A percentile compares a stretch with the other conserved stretches of the same genome.
These are phyloP conservation scores for Eledona agricola DNA, from an alignment of 2,888 invertebrate species.

Conservation along the genomic window DNA sequence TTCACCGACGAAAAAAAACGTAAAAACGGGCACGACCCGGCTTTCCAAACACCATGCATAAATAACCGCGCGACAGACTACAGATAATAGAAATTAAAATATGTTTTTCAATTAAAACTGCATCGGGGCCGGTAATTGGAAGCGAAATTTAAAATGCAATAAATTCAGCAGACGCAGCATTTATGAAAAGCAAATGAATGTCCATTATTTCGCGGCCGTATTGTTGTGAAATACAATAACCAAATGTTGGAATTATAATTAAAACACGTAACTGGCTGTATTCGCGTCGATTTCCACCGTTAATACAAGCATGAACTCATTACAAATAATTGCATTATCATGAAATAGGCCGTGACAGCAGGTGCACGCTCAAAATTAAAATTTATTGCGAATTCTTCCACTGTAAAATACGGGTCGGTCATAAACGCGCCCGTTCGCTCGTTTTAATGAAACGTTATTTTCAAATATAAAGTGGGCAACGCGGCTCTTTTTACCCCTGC, in stretches of 20 bases:
- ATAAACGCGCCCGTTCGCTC: conserved; percentile 31
- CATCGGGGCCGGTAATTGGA: conserved; percentile 23
- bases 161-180: conserved; percentile 34
- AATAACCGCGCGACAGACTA: conserved; percentile 10
- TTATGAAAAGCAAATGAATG: conserved; percentile 45
- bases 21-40: background rate
- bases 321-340: conserved; percentile 39
- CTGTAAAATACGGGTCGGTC: conserved; percentile 23
- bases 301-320: conserved; percentile 39
- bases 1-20: no score
- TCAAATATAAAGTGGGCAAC: conserved; percentile 30
- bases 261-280: conserved; percentile 41
- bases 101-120: conserved; percentile 33
- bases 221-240: conserved; percentile 40
- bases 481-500: no score
- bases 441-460: conserved; percentile 36
- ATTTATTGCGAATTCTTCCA: conserved; percentile 38
- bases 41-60: conserved; percentile 8
- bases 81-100: conserved; percentile 30
- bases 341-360: conserved; percentile 34
- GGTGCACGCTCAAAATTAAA: conserved; percentile 41
- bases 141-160: conserved; percentile 36
- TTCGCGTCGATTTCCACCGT: conserved; percentile 39
- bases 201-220: conserved; percentile 40
- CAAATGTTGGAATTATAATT: conserved; percentile 45